Evolutionary conservation across 2,797 vertebrate genomes (phyloP), one percentile per base, ranked within the genome.

Genomic region (Cottoperca gobio): DNA sequence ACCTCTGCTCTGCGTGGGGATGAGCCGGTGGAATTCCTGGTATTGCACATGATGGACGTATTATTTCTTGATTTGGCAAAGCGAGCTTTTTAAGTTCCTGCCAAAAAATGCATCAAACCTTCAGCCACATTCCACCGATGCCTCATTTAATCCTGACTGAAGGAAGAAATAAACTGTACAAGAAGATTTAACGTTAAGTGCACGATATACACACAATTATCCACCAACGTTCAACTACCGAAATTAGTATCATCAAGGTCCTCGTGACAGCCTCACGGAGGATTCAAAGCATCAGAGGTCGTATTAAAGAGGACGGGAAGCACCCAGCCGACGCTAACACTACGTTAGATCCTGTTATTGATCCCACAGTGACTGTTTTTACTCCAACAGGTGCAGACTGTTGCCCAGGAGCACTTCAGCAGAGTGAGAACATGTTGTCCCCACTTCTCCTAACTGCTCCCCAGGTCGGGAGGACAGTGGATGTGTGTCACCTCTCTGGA

Each of bases 401-500:
- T 31, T n/a, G 55, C 68, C 65, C 19, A 16, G 24, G 4, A 40
- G 62, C 43, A n/a, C 35, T 43, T 14, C 35, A 52, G 28, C 39
- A 48, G 33, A 7, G 5, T 4, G 12, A 23, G 46, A 46, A 57
- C 55, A 10, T 0, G 28, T 7, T 13, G n/a, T 17, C 23, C 55
- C 33, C 16, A 2, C 39, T 2, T 0, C 0, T 16, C 45, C 39
- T 12, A 2, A 40, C 17, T 8, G 4, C 46, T 4, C 8, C 14
- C 35, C 52, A 6, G 62, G 70, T 66, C 50, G 58, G 45, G 16
- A 58, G 70, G 63, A 57, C 43, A 2, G 58, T 63, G 82, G 75
- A 76, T 84, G 67, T 82, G 86, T 80, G 82, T 64, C 84, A 37
- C 63, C 67, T 67, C 84, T 78, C 84, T 31, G 70, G 86, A 60